Base-by-base conservation (phyloP, 2,113 vertebrate species). In the Sterrhoptilus dennistouni region DNA sequence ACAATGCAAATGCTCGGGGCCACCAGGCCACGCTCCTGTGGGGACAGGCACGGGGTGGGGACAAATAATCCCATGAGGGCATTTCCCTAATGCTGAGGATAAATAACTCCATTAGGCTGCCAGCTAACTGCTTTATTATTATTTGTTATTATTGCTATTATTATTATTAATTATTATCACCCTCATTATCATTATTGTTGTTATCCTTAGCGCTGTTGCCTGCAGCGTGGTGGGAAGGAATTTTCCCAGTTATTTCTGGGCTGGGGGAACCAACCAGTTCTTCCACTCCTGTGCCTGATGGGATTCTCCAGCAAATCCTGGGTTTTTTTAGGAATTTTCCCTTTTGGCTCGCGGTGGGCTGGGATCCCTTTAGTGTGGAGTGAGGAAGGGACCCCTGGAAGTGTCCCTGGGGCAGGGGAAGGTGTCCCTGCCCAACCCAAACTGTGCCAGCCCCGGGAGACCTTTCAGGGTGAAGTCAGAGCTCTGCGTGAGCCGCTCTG, bases 1-100 rank as follows among this genome's bases (percentile, higher is more conserved):
- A 1, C 9, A 27, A 3, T 0, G 1, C 60, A 4, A 12, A 33
- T 0, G 12, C 50, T 4, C 1, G 0, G 23, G 45, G 42, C 47
- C 76, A 23, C 0, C 0, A 8, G 49, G 45, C 31, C 22, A 7
- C 0, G 2, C 18, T 84, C 29, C 57, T 6, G 79, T 7, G 5
- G 35, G 84, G 49, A 38, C 80, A 53, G 14, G 0, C 47, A 8
- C 29, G 1, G 9, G 53, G 7, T 18, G 50, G 16, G 56, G 63
- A 38, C n/a, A 19, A 72, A 52, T 3, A 72, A 28, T 31, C 38
- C 54, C 76, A 29, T 3, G 2, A 9, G n/a, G 35, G 57, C 61
- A 72, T 64, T 65, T 44, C 52, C 27, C 47, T 47, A 23, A 12
- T 36, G 44, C 2, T 2, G 42, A 75, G 60, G 42, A 15, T 54